phyloP scores from a whole-genome alignment of 2,797 vertebrate genomes.

The Lagodon rhomboides region DNA sequence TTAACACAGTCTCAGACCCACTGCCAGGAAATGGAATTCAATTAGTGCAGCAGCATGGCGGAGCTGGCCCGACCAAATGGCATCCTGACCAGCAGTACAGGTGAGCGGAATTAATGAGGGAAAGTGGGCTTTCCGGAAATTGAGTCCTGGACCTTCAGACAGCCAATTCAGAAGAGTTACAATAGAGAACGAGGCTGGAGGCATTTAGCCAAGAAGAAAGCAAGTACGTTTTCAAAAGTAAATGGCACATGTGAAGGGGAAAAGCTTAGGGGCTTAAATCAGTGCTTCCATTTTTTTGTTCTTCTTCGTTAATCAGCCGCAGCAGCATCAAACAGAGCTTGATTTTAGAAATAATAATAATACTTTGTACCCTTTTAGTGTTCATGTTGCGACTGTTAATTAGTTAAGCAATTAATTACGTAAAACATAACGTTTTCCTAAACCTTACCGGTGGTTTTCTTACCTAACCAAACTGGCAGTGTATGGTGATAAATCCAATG shows the following conservation, averaged over 20 bases:
- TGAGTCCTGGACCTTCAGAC: constrained; percentile 9
- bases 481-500: no score
- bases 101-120: constrained; percentile 57
- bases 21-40: constrained; percentile 67
- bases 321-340: not conserved
- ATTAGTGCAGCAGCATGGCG: constrained; percentile 56
- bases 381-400: no score
- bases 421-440: no score
- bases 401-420: no score
- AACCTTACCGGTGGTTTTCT: no score
- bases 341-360: no score
- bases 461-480: no score
- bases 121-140: constrained; percentile 21
- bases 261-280: not conserved
- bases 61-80: constrained; percentile 39
- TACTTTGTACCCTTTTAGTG: no score
- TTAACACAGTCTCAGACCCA: constrained; percentile 53
- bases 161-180: not conserved
- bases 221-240: not conserved
- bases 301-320: not conserved
- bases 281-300: not conserved
- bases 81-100: constrained; percentile 46
- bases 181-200: not conserved
- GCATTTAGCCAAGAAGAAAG: not conserved
- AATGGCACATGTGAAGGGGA: not conserved